These are phyloP conservation scores for Synodontis membranacea DNA, from an alignment of 2,113 vertebrate genomes.

Conservation along the genomic window DNA sequence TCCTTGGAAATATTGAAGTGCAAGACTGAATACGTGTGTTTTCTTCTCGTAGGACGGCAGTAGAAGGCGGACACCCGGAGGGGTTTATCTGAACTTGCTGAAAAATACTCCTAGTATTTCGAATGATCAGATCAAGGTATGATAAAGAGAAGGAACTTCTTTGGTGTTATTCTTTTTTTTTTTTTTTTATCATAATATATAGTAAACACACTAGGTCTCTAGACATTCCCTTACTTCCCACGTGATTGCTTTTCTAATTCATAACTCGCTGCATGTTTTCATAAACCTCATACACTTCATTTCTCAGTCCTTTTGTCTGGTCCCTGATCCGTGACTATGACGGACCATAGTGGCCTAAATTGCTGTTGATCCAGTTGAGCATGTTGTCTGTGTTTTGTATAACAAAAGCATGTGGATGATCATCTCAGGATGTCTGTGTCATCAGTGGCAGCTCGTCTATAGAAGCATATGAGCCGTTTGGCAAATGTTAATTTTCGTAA, in stretches of 20 bases:
- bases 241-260: neutral
- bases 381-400: neutral
- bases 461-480: neutral
- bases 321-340: neutral
- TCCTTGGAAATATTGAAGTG: neutral
- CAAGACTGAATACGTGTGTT: neutral
- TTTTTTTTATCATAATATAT: neutral
- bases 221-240: neutral
- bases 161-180: neutral
- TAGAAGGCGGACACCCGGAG: constrained; percentile 92
- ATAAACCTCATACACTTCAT: neutral
- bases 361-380: neutral
- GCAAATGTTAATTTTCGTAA: no score
- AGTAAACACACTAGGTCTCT: neutral
- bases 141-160: neutral
- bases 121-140: constrained; percentile 84
- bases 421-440: neutral
- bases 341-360: neutral
- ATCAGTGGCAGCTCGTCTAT: neutral
- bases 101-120: constrained; percentile 91
- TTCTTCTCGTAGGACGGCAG: constrained; percentile 78
- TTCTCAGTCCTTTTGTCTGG: neutral
- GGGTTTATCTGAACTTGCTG: constrained; percentile 91
- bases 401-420: neutral
- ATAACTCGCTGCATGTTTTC: neutral